Conservation (phyloP, 2,797 vertebrate genomes). For the Characodon lateralis region DNA sequence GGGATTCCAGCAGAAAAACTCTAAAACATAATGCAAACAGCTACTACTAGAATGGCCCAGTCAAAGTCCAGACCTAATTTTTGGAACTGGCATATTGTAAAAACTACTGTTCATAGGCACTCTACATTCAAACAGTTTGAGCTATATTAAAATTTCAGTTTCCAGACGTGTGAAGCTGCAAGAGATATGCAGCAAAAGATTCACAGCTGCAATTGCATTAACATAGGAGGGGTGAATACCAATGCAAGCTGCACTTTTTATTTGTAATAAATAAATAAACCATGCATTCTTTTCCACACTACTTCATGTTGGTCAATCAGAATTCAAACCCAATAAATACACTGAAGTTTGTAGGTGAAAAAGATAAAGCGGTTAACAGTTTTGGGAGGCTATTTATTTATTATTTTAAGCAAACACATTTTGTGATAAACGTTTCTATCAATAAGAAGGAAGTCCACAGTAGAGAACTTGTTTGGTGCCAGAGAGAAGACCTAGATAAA, state of each 20-base stretch:
- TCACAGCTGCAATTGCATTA: too few relatives aligned
- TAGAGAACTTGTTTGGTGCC: neutral
- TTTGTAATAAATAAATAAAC: too few relatives aligned
- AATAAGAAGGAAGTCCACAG: neutral
- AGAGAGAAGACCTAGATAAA: neutral
- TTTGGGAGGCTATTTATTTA: neutral
- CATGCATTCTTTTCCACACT: too few relatives aligned
- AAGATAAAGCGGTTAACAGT: neutral
- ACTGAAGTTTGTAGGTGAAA: neutral
- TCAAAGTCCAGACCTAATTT: neutral
- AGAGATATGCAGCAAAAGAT: too few relatives aligned
- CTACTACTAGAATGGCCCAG: neutral
- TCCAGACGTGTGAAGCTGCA: too few relatives aligned
- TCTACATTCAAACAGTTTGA: neutral
- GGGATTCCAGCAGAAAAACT: too few relatives aligned
- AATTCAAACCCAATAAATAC: neutral
- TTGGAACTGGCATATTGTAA: neutral
- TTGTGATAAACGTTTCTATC: neutral
- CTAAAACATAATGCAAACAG: neutral
- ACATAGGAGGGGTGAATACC: too few relatives aligned
- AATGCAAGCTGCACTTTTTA: too few relatives aligned
- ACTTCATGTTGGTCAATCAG: too few relatives aligned
- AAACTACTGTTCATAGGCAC: neutral
- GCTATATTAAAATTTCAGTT: neutral
- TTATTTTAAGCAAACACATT: neutral